A percentile compares a stretch with the other conserved stretches of the same genome.
Conservation (phyloP, 2,888 invertebrate genomes). For the Tolmerus cingulatus region DNA sequence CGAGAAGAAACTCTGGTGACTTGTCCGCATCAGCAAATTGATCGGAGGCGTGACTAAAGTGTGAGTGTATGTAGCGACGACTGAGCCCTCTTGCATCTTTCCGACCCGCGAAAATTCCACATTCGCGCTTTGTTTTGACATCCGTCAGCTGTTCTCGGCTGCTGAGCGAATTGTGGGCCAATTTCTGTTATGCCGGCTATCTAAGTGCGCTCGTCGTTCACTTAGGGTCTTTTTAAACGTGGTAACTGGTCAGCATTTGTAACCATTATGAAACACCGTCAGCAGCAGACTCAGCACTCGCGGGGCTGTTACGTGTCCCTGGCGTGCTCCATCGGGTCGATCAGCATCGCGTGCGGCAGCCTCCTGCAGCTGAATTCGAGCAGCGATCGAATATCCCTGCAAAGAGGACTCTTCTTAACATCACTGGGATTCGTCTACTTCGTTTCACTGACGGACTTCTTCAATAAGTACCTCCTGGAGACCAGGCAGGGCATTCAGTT, state of each 20-base stretch:
- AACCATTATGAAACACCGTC: neutral
- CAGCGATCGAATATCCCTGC: constrained; percentile 68
- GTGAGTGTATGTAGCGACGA: neutral
- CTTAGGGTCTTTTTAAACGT: neutral
- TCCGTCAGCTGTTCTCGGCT: neutral
- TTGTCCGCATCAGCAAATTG: neutral
- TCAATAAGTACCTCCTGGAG: constrained; percentile 69
- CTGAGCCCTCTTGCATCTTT: neutral
- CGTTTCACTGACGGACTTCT: constrained; percentile 71
- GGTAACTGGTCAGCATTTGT: neutral
- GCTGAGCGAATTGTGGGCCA: neutral
- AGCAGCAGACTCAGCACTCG: constrained; percentile 49
- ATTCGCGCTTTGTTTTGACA: constrained; percentile 13
- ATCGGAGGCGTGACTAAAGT: constrained; percentile 10
- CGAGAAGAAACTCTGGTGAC: neutral
- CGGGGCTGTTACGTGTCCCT: constrained; percentile 60
- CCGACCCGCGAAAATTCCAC: neutral
- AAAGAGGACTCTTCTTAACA: constrained; percentile 70
- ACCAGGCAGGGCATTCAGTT: constrained; percentile 69
- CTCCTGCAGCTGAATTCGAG: constrained; percentile 60
- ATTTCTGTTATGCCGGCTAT: constrained; percentile 1
- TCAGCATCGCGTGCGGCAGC: constrained; percentile 61
- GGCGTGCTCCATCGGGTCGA: constrained; percentile 62
- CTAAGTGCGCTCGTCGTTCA: neutral
- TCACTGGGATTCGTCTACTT: constrained; percentile 74